Base-by-base conservation (phyloP, 2,888 invertebrate genomes). In the Diaperis boleti region DNA sequence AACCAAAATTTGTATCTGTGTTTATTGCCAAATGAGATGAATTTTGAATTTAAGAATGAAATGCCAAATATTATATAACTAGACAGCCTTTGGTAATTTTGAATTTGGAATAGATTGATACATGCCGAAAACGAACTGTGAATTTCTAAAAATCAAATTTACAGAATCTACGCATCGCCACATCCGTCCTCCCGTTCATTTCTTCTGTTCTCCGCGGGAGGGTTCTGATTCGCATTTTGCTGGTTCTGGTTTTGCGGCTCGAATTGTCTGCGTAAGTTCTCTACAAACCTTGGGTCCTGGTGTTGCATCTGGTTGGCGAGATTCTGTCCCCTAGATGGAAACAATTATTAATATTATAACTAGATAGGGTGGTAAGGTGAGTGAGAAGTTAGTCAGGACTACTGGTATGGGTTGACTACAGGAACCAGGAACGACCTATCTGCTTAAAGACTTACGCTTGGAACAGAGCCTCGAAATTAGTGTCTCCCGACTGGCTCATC, bases 231-330 rank as follows among this genome's bases (percentile, higher is more conserved):
- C 33, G 50, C n/a, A n/a, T 37, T 35, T 45, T 10, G 18, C 15
- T 8, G 33, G 26, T 33, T 33, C 1, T 10, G 14, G 11, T 22
- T 56, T 7, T 18, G 18, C 4, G 39, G 33, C 17, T 47, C 45
- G 29, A 59, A 59, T 22, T 45, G 50, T 7, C 65, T 29, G 50
- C 68, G 84, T 63, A 95, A 82, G 74, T 89, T 88, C 66, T 94
- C 92, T 20, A 94, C 90, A 39, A 95, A 83, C 60, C 92, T 92
- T 0, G 95, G 95, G 82, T 95, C 94, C 11, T 87, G 86, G 41
- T 85, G 85, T 77, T 92, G 91, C 88, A 95, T 92, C 78, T 92
- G 92, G 75, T 89, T 88, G 5, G 93, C 93, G 57, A 95, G 83
- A 66, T 89, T 91, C 78, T 94, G 93, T 0, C 94, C 94, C 11